Base-by-base conservation (phyloP, 1,140 invertebrate genomes). In the Propsilocerus akamusi region DNA sequence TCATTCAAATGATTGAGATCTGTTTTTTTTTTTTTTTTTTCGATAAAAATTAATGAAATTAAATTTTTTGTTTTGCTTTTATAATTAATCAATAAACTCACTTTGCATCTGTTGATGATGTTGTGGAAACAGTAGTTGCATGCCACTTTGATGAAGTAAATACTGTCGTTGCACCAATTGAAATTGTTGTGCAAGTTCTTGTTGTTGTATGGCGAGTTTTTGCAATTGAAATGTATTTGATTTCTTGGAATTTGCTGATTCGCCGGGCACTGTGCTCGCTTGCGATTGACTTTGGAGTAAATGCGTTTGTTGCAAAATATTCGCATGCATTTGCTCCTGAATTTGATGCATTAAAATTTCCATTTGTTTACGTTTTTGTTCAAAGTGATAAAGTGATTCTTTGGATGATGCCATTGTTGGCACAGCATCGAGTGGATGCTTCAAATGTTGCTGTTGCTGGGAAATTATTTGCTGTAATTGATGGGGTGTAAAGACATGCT, bases 11-110 rank as follows among this genome's bases (percentile, higher is more conserved):
- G 34, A 8, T 14, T 20, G 22, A 41, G 34, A 41, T 41, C 34
- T 49, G 5, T 49, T 50, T 32, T 61, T 59, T 53, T 66, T 65
- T 23, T 65, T 57, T n/a, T 53, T 48, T 41, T 17, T 20, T 17
- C 22, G 22, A 41, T n/a, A n/a, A n/a, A n/a, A n/a, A 30, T 10
- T 12, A 30, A 30, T 10, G 28, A 30, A 30, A 30, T 30, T 30
- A 30, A 30, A 30, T 12, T 30, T 30, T 41, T 41, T 41, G 14
- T 17, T 17, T 20, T 14, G 1, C 10, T 20, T 22, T 3, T 17
- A 41, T 17, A 7, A 12, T 30, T 30, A 12, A 3, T 10, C 12
- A 34, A 34, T n/a, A n/a, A n/a, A 20, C 34, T 41, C 14, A 41
- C 34, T 41, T 10, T 41, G 32, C 14, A 37, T 37, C 32, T 37